Evolutionary conservation across 92 coral and sea anemone species (phyloP).

Genomic region (Porites evermanni): DNA sequence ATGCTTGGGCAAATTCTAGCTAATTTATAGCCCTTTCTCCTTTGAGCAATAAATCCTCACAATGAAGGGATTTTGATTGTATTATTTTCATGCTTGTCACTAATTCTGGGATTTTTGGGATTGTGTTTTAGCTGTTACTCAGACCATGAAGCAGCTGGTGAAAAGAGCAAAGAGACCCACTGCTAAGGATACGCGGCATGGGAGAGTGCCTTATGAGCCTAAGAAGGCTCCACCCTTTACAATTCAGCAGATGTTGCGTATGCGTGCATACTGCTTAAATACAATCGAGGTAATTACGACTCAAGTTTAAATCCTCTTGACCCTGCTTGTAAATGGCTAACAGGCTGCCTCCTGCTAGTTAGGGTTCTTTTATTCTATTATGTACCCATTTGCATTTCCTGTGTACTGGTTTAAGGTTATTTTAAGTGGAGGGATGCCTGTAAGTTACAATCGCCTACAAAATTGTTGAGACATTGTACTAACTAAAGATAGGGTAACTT

Average conservation of each 20-base stretch:
- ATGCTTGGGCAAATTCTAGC: constrained; percentile 9
- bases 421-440: constrained; percentile 3
- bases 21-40: background rate
- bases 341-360: background rate
- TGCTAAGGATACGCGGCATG: constrained; percentile 25
- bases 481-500: too few relatives aligned
- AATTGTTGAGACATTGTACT: too few relatives aligned
- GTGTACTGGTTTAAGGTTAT: constrained; percentile 6
- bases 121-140: constrained; percentile 38
- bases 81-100: constrained; percentile 7
- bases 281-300: constrained; percentile 35
- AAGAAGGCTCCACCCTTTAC: constrained; percentile 27
- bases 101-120: background rate
- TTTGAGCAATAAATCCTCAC: background rate
- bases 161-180: constrained; percentile 52
- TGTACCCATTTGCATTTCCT: background rate
- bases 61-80: background rate
- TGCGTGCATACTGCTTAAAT: constrained; percentile 46
- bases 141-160: constrained; percentile 52
- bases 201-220: constrained; percentile 39
- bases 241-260: constrained; percentile 31
- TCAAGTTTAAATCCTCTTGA: constrained; percentile 15
- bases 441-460: background rate
- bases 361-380: background rate
- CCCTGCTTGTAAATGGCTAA: constrained; percentile 19